Conservation (phyloP, 2,797 vertebrate species). For the Calcarius lapponicus region DNA sequence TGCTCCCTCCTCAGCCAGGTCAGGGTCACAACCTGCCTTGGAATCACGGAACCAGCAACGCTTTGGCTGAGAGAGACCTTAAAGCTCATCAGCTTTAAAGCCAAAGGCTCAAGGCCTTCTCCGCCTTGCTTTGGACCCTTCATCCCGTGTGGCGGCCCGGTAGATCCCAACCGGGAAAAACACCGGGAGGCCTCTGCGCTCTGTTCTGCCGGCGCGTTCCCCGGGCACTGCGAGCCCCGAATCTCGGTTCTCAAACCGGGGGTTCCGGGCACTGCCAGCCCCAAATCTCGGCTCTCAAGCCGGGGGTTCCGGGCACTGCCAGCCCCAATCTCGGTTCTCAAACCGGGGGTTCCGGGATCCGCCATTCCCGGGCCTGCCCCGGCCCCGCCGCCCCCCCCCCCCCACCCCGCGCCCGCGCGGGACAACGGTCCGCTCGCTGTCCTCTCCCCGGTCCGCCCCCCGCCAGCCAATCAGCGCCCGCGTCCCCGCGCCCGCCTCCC, state of each 20-base stretch:
- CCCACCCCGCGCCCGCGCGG: not conserved
- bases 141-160: not conserved
- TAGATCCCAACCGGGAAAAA: not conserved
- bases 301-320: rapidly evolving
- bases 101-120: not conserved
- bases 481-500: not conserved
- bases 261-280: no score
- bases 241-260: not conserved
- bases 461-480: not conserved
- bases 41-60: not conserved
- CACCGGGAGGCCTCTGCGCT: not conserved
- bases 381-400: no score
- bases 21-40: not conserved
- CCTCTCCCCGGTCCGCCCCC: not conserved
- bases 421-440: not conserved
- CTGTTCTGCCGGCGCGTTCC: no score
- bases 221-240: rapidly evolving
- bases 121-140: not conserved
- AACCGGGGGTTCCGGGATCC: no score
- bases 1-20: rapidly evolving
- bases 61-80: not conserved
- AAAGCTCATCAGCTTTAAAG: not conserved
- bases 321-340: not conserved
- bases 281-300: not conserved
- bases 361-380: no score